Base-by-base conservation (phyloP, 1,140 invertebrate genomes). In the Luehdorfia chinensis region DNA sequence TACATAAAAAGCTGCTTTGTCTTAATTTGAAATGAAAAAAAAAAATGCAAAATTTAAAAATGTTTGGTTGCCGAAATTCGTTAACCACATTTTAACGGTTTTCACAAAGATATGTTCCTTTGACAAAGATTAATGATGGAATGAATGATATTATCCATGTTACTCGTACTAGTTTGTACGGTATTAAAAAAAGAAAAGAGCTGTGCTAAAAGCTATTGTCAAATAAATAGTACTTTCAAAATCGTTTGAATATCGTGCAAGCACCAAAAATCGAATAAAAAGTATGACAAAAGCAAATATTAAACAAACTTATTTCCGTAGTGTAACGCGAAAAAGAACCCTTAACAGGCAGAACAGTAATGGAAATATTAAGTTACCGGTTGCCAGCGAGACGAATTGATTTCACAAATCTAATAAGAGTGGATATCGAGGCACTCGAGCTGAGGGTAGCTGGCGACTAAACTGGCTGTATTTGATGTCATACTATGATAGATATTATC, bases 311-410 rank as follows among this genome's bases (percentile, higher is more conserved):
- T 41, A 41, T 19, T 21, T 19, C 13, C 19, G 36, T 28, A 11
- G 33, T 9, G 9, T 15, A 16, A 18, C 8, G 39, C 39, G 39
- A 27, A 14, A 41, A 31, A 15, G 34, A 58, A 62, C 46, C 47
- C 31, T 32, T 44, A 50, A 49, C 25, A 43, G 46, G 33, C 41
- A 44, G 31, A 48, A 37, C 51, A 37, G 57, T 67, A 73, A 73
- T 63, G 64, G 61, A 63, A 63, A 67, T 73, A 73, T 73, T 64
- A 56, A 60, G 59, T 73, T 73, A 73, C 69, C 64, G 68, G 51
- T 54, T 65, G 63, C 59, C 61, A 62, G 53, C 57, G 66, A 66
- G 63, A 64, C 57, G 66, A 72, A 72, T 72, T 72, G 68, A 70
- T 73, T 73, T 73, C 64, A 45, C 60, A 60, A 67, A 73, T 67